Conservation (phyloP, 2,888 invertebrate genomes). For the Cephus nigrinus region DNA sequence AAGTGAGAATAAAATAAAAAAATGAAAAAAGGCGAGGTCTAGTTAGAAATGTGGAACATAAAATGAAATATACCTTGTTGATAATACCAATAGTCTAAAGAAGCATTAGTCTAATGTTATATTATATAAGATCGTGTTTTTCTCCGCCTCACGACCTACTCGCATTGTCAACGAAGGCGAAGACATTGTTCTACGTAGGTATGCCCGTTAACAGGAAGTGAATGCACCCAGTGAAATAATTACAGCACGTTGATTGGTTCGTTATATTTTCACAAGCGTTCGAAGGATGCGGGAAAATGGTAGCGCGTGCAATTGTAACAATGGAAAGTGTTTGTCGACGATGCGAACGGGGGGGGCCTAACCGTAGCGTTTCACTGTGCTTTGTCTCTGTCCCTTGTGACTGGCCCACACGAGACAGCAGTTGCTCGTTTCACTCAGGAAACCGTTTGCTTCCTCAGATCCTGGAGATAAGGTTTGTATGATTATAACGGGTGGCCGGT, state of each 20-base stretch:
- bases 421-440: conserved; percentile 42
- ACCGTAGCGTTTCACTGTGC: conserved; percentile 16
- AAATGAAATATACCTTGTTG: neutral
- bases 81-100: neutral
- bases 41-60: neutral
- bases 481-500: neutral
- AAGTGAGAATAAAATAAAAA: neutral
- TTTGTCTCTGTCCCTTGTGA: conserved; percentile 30
- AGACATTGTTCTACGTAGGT: neutral
- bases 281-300: neutral
- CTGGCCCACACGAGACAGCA: conserved; percentile 24
- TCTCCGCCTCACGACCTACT: neutral
- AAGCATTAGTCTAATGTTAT: neutral
- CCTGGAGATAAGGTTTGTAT: conserved; percentile 30
- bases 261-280: conserved; percentile 31
- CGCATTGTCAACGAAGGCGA: neutral
- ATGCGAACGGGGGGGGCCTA: conserved; percentile 24
- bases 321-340: neutral
- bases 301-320: neutral
- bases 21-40: neutral
- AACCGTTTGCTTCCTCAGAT: conserved; percentile 47
- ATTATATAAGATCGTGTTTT: neutral
- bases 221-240: neutral
- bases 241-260: neutral
- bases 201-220: neutral